phyloP scores from a whole-genome alignment of 2,797 vertebrate genomes.

The Rhincodon typus region DNA sequence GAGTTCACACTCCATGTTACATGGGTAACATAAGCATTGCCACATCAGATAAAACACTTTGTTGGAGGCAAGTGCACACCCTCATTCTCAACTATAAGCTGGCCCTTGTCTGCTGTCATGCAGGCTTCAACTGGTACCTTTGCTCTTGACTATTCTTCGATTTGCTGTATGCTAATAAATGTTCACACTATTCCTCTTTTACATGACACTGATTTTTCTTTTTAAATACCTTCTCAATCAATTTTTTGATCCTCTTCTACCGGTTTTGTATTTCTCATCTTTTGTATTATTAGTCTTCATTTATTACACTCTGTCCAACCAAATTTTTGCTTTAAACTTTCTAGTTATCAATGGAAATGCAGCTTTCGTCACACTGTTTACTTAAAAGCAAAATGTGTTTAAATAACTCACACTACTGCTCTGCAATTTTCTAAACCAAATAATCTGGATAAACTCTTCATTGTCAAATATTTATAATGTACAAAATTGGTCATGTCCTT shows the following conservation, averaged over 20 bases:
- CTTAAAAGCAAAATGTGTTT: not conserved
- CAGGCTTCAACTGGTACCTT: not conserved
- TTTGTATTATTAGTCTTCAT: not conserved
- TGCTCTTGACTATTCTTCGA: not conserved
- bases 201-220: not conserved
- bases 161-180: not conserved
- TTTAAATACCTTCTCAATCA: not conserved
- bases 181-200: not conserved
- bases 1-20: too few relatives aligned
- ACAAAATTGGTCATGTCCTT: too few relatives aligned
- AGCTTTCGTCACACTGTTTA: not conserved
- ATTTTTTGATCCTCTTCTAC: not conserved
- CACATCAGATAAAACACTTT: too few relatives aligned
- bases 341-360: not conserved
- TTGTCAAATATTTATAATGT: too few relatives aligned
- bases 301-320: not conserved
- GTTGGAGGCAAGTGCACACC: not conserved
- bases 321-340: not conserved
- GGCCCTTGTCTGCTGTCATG: not conserved
- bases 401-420: not conserved
- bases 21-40: too few relatives aligned
- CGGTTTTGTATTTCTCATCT: not conserved
- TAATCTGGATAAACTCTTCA: too few relatives aligned
- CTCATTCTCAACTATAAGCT: not conserved
- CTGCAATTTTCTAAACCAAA: not conserved